A percentile compares a stretch with the other conserved stretches of the same genome.
phyloP scores from a whole-genome alignment of 2,888 invertebrate species.

The Aphodius sticticus region DNA sequence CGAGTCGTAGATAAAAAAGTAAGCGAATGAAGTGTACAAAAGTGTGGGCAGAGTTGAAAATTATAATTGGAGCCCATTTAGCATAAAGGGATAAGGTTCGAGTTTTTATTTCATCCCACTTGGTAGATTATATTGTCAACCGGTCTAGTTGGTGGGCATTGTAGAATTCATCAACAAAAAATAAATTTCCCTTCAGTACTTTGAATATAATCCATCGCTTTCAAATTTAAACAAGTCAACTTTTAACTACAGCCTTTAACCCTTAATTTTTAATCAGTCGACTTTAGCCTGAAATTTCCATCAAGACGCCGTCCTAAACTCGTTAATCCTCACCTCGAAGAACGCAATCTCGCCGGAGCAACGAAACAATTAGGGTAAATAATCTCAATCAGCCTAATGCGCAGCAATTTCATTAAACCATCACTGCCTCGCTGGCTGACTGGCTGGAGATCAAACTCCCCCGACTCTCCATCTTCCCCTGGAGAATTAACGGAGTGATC shows the following conservation, averaged over 20 bases:
- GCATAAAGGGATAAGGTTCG: no score
- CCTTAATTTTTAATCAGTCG: background rate
- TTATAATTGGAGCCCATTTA: no score
- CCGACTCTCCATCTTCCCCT: conserved; percentile 35
- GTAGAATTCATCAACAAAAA: no score
- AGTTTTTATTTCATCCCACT: no score
- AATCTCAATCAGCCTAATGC: conserved; percentile 43
- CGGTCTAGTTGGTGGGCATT: no score
- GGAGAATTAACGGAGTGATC: conserved; percentile 38
- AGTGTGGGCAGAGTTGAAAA: no score
- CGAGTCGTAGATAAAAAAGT: no score
- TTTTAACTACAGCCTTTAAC: background rate
- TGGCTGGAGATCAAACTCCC: conserved; percentile 39
- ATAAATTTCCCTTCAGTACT: no score
- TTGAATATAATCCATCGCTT: no score
- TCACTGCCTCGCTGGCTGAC: background rate
- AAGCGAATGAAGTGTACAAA: no score
- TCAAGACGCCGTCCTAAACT: background rate
- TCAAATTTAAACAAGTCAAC: background rate
- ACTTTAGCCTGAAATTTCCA: background rate
- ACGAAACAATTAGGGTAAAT: conserved; percentile 32
- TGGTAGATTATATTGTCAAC: no score
- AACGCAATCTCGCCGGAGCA: background rate
- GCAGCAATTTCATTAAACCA: conserved; percentile 42
- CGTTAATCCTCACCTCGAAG: conserved; percentile 4